Evolutionary conservation across 2,888 invertebrate species (phyloP).

Genomic region (Acheta domesticus): DNA sequence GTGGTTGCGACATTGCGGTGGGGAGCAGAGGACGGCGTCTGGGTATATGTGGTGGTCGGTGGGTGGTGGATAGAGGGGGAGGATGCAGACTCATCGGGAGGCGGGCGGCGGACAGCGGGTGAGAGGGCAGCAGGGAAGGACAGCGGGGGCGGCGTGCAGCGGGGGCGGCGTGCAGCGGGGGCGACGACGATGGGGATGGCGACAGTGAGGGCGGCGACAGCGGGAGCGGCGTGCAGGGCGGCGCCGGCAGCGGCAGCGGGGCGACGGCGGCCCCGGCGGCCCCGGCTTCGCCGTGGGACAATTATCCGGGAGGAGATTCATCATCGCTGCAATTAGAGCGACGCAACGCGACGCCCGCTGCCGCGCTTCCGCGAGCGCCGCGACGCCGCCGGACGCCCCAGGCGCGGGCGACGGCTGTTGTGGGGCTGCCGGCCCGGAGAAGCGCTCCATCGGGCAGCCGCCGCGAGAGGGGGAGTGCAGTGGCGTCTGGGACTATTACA

Average conservation of each 20-base stretch:
- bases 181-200: no score
- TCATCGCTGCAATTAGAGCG: slow-evolving; percentile 7
- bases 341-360: background rate
- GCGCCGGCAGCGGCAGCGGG: background rate
- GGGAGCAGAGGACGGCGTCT: no score
- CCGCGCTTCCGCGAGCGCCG: background rate
- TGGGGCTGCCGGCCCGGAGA: background rate
- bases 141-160: no score
- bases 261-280: background rate
- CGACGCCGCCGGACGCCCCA: background rate
- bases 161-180: no score
- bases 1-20: no score
- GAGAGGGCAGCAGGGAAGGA: no score
- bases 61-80: background rate
- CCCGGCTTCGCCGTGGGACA: background rate
- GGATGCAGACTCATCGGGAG: no score
- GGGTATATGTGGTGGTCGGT: no score
- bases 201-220: background rate
- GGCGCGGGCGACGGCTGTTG: background rate
- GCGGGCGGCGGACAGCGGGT: no score
- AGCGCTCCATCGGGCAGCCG: no score
- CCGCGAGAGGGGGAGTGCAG: no score
- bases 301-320: background rate
- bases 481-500: no score
- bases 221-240: background rate